Evolutionary conservation across 2,797 vertebrate genomes (phyloP), one percentile per base, ranked within the genome.

Genomic region (Cuniculus paca): DNA sequence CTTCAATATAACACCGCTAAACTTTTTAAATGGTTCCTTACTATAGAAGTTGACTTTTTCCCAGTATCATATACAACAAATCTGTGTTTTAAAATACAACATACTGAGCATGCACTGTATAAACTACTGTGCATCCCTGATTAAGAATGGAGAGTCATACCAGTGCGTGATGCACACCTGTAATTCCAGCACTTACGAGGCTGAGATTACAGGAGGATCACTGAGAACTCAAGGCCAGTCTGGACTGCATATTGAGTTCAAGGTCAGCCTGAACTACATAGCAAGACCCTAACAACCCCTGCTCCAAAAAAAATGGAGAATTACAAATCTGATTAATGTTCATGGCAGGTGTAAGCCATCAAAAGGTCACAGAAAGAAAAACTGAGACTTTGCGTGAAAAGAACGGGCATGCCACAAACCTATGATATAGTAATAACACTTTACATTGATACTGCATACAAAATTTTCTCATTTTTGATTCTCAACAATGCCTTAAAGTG

Each of bases 401-500:
- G 7, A 82, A 90, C 4, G 81, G 24, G 28, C 34, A 74, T 56
- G 42, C 26, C 36, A 28, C 31, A 74, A n/a, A n/a, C 52, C 45
- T 63, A 79, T 6, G 9, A 81, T n/a, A 50, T 28, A 72, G 3
- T 31, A 87, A 80, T 6, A 79, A 82, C 36, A 19, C n/a, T 86
- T 79, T 82, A 75, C 28, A 54, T 2, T 74, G 34, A 72, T 74
- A 42, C 85, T 95, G 48, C 31, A 91, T 17, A 56, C 58, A 79
- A 50, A 50, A 78, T 86, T 78, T 92, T 88, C 60, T 97, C 65
- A 90, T 60, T 54, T 96, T 54, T 96, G 72, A 93, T 72, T 81
- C 36, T 78, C 72, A 92, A 91, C 20, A 93, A 83, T n/a, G 28
- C n/a, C 17, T 10, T 45, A 8, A 96, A 16, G 39, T 63, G 0